Conservation (phyloP, 1,140 invertebrate genomes). For the Saccostrea glomerata region DNA sequence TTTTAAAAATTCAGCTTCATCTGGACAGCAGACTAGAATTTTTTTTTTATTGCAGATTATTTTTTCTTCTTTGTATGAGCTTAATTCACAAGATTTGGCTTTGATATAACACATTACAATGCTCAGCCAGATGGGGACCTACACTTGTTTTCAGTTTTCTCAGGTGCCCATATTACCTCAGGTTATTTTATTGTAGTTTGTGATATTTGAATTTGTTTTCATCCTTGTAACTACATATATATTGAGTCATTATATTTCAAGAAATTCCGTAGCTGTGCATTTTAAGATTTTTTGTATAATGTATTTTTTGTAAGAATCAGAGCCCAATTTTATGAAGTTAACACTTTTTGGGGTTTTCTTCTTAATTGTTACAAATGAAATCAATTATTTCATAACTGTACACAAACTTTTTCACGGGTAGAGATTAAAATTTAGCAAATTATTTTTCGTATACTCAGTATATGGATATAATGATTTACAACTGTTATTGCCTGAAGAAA, state of each 20-base stretch:
- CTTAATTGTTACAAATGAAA: not conserved
- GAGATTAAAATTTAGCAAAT: not conserved
- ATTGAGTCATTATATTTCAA: not conserved
- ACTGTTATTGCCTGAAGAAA: constrained; percentile 22
- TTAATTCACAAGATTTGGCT: not conserved
- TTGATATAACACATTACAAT: not conserved
- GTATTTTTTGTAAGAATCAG: not conserved
- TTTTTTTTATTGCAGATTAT: no score
- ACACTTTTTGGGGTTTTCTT: not conserved
- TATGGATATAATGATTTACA: not conserved
- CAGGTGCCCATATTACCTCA: not conserved
- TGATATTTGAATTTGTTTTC: constrained; percentile 4
- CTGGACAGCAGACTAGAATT: no score
- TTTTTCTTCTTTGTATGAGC: no score
- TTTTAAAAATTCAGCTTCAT: no score
- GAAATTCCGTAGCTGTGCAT: not conserved
- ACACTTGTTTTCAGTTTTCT: constrained; percentile 6
- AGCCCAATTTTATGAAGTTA: not conserved
- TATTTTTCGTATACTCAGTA: not conserved
- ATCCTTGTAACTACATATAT: not conserved
- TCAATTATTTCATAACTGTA: not conserved
- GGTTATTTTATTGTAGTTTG: not conserved
- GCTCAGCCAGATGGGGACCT: not conserved
- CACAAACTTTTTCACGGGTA: not conserved
- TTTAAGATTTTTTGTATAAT: not conserved